These are phyloP conservation scores for Bubalus kerabau DNA, from an alignment of 2,113 vertebrate species.

Conservation along the genomic window DNA sequence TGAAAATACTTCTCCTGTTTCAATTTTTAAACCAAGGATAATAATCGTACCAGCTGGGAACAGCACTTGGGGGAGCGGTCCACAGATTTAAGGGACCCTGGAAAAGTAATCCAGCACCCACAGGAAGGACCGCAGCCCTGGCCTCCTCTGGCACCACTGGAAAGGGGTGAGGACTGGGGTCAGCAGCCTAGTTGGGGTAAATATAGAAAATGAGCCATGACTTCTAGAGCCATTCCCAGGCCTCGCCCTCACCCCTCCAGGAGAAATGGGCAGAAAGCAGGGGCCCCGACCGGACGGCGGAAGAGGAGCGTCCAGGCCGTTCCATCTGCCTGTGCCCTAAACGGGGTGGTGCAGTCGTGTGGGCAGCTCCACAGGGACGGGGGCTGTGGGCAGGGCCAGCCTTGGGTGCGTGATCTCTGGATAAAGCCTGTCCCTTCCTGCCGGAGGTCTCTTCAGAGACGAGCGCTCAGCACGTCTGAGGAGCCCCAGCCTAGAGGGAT, in stretches of 20 bases:
- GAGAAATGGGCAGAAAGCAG: constrained; percentile 39
- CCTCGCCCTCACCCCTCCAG: too few species aligned
- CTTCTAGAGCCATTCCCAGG: neutral
- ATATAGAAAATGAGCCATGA: accelerated
- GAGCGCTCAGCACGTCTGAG: neutral
- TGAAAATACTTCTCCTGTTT: neutral
- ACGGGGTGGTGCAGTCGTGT: accelerated
- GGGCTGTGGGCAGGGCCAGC: neutral
- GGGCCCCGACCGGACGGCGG: neutral
- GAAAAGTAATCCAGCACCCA: neutral
- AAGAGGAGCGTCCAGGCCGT: neutral
- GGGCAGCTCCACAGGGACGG: accelerated
- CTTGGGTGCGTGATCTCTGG: accelerated
- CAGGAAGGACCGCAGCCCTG: too few species aligned
- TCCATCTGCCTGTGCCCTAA: constrained; percentile 38
- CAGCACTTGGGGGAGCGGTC: accelerated
- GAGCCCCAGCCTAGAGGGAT: accelerated
- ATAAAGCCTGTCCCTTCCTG: accelerated
- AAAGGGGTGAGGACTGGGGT: neutral
- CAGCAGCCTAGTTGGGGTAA: accelerated
- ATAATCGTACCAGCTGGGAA: neutral
- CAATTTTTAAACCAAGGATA: neutral
- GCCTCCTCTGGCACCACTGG: accelerated
- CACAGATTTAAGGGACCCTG: neutral
- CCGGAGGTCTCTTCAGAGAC: neutral